Evolutionary conservation across 2,888 invertebrate genomes (phyloP).

Genomic region (Bursaphelenchus okinawaensis): DNA sequence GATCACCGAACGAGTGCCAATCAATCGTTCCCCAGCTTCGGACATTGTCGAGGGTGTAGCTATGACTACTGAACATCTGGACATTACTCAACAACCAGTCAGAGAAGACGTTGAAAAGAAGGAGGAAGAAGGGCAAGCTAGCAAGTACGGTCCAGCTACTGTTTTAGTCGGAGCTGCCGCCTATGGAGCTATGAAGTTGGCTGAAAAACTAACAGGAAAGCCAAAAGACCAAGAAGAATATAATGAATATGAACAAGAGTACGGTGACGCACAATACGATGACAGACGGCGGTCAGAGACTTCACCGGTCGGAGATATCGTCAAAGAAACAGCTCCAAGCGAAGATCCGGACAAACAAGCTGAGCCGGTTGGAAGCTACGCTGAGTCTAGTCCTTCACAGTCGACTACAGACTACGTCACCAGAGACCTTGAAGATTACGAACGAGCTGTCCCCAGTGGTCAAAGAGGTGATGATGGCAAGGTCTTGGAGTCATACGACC

Average conservation of each 20-base stretch:
- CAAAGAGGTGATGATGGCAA: background rate
- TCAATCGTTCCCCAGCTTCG: background rate
- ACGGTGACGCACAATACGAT: no score
- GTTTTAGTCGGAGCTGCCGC: constrained; percentile 26
- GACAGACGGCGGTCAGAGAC: background rate
- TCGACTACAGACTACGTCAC: background rate
- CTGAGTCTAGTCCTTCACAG: background rate
- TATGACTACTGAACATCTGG: constrained; percentile 3
- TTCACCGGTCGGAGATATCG: background rate
- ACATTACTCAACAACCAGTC: constrained; percentile 10
- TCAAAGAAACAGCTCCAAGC: background rate
- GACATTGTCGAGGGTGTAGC: constrained; percentile 3
- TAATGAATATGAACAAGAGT: background rate
- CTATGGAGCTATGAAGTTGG: constrained; percentile 16
- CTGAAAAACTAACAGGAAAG: constrained; percentile 10
- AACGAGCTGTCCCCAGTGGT: background rate
- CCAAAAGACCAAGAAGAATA: constrained; percentile 12
- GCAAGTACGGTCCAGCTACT: constrained; percentile 8
- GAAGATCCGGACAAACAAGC: background rate
- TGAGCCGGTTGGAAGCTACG: background rate
- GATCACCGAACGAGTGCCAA: background rate
- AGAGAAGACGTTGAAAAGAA: constrained; percentile 7
- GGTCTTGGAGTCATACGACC: background rate
- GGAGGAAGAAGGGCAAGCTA: background rate
- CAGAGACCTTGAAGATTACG: background rate